phyloP scores from a whole-genome alignment of 2,888 invertebrate species.

The Leptopterna dolabrata region DNA sequence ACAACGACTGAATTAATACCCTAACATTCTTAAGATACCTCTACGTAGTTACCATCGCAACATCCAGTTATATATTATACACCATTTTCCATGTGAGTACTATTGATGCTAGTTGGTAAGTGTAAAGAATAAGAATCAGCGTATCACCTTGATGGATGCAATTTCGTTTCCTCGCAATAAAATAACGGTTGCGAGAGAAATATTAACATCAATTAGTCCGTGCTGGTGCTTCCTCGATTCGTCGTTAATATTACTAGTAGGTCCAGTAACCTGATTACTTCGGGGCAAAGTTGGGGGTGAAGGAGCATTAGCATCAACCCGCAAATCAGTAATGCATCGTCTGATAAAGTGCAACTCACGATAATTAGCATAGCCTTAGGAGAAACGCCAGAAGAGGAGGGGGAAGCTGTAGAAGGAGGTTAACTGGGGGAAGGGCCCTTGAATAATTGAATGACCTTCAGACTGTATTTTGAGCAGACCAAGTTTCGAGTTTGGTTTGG shows the following conservation, averaged over 20 bases:
- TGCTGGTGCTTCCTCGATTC: neutral
- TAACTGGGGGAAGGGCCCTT: slow-evolving; percentile 3
- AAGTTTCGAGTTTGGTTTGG: neutral
- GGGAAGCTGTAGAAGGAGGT: neutral
- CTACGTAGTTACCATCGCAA: no score
- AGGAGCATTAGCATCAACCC: slow-evolving; percentile 15
- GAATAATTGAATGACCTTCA: slow-evolving; percentile 36
- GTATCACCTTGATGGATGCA: no score
- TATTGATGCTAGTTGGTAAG: no score
- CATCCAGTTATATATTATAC: no score
- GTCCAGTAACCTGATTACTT: slow-evolving; percentile 7
- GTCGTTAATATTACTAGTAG: neutral
- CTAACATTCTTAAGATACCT: no score
- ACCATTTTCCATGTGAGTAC: no score
- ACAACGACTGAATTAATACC: no score
- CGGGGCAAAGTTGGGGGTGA: neutral
- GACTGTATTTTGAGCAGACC: neutral
- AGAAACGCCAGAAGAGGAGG: neutral
- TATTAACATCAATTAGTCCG: slow-evolving; percentile 2
- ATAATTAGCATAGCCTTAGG: slow-evolving; percentile 9
- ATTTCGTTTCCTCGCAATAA: no score
- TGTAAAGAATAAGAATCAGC: no score
- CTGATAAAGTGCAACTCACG: slow-evolving; percentile 42
- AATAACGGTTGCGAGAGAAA: neutral
- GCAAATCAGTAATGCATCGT: slow-evolving; percentile 45